These are phyloP conservation scores for Alexandromys fortis DNA, from an alignment of 2,113 vertebrate species.

Conservation along the genomic window DNA sequence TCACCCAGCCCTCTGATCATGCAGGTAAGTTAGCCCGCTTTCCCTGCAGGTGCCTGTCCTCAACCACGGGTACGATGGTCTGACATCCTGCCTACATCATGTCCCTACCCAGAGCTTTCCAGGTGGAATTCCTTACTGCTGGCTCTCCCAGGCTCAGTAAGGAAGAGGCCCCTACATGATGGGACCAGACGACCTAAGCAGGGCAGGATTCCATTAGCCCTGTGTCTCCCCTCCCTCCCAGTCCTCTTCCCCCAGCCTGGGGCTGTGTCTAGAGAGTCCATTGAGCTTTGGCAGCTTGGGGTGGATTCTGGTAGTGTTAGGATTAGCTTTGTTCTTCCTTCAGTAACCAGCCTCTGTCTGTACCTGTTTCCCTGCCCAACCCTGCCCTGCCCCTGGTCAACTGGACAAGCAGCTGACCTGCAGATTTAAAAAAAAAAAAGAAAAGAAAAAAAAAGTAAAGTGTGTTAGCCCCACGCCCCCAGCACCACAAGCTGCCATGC, in stretches of 20 bases:
- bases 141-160: not conserved
- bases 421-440: not conserved
- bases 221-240: not conserved
- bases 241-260: rapidly evolving
- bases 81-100: not conserved
- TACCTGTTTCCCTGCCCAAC: not conserved
- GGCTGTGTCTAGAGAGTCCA: not conserved
- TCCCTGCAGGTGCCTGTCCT: not conserved
- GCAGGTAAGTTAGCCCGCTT: not conserved
- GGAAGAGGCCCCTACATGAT: no score
- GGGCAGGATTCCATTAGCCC: no score
- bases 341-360: not conserved
- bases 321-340: not conserved
- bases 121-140: not conserved
- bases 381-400: not conserved
- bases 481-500: not conserved
- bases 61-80: not conserved
- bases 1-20: not conserved
- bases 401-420: no score
- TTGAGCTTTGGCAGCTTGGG: not conserved
- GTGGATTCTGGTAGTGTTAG: not conserved
- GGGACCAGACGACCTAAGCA: not conserved
- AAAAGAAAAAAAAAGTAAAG: not conserved
- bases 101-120: not conserved
- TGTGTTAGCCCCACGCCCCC: not conserved